Conservation (phyloP, 2,113 vertebrate species). For the Elachura formosa region DNA sequence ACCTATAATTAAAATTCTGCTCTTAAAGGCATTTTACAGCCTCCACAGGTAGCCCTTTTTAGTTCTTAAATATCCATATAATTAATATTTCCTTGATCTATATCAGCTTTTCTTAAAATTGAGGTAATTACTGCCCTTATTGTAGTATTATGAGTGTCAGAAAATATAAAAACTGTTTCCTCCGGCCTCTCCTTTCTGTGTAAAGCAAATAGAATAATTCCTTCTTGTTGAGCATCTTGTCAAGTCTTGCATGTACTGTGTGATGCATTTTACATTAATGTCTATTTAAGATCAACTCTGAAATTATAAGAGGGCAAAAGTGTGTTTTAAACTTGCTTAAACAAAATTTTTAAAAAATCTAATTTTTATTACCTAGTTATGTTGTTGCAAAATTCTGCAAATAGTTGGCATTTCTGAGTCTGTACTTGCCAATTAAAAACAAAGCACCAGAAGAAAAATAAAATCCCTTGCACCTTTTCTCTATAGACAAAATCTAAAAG, state of each 20-base stretch:
- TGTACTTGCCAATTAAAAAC: neutral
- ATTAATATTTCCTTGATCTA: neutral
- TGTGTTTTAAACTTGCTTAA: neutral
- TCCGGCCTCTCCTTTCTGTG: neutral
- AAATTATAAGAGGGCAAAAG: neutral
- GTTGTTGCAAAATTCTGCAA: neutral
- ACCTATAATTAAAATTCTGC: neutral
- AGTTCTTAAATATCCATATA: neutral
- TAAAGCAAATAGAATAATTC: neutral
- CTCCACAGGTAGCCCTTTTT: neutral
- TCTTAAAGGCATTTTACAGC: neutral
- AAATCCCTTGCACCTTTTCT: neutral
- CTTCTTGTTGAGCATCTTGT: neutral
- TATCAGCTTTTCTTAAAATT: neutral
- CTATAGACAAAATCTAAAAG: neutral
- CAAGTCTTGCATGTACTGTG: neutral
- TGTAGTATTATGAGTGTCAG: neutral
- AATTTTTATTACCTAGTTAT: neutral
- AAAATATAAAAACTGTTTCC: neutral
- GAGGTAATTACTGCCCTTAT: neutral
- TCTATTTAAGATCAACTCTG: neutral
- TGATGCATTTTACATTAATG: neutral
- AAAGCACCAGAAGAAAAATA: neutral
- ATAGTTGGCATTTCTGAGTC: neutral
- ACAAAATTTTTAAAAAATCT: neutral